These are phyloP conservation scores for Balaenoptera acutorostrata DNA, from an alignment of 2,113 vertebrate genomes.

Conservation along the genomic window DNA sequence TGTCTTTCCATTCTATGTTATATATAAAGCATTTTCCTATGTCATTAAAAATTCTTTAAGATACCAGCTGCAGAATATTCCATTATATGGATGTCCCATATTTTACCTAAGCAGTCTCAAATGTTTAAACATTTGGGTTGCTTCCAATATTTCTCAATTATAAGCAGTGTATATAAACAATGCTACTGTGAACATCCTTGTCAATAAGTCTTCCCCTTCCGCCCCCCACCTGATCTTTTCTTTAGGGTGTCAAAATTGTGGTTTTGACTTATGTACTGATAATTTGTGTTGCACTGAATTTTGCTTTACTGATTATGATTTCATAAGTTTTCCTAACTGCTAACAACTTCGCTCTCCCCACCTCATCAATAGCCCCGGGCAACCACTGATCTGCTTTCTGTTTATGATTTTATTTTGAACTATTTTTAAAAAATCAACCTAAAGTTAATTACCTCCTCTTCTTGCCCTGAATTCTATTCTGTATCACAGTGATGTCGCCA, in stretches of 20 bases:
- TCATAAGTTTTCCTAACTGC: neutral
- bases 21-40: neutral
- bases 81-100: neutral
- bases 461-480: slow-evolving; percentile 10
- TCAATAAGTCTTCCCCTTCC: neutral
- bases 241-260: neutral
- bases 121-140: neutral
- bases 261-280: neutral
- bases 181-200: neutral
- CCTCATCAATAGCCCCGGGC: neutral
- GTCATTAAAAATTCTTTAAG: slow-evolving; percentile 9
- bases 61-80: neutral
- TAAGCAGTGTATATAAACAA: neutral
- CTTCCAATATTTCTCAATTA: neutral
- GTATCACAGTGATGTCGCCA: slow-evolving; percentile 5
- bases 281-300: neutral
- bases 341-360: neutral
- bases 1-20: neutral
- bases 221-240: neutral
- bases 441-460: neutral
- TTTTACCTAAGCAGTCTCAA: neutral
- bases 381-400: neutral
- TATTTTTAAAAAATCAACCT: neutral
- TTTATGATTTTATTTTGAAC: neutral
- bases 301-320: neutral